Percentiles rank a stretch among this genome's conserved stretches.
phyloP scores from a whole-genome alignment of 2,888 invertebrate species.

The Pseudococcus longispinus region DNA sequence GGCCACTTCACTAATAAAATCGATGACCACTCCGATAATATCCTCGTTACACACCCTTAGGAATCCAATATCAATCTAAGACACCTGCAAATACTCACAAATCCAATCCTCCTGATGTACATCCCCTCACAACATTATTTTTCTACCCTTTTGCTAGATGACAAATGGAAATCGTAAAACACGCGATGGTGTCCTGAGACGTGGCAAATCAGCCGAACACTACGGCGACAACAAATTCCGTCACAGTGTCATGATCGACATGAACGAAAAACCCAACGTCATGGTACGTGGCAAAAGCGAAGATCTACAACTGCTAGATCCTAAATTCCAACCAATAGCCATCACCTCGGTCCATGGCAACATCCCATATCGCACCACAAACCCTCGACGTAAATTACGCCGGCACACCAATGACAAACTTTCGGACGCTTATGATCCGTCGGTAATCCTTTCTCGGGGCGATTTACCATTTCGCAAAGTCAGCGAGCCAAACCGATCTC shows the following conservation, averaged over 20 bases:
- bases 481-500: constrained; percentile 51
- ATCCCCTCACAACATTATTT: neutral
- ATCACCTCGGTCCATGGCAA: constrained; percentile 78
- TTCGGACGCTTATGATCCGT: constrained; percentile 71
- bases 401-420: constrained; percentile 67
- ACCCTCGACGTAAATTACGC: constrained; percentile 74
- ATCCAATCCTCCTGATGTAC: neutral
- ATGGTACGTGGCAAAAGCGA: constrained; percentile 60
- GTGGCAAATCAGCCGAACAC: constrained; percentile 78
- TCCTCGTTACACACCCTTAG: neutral
- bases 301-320: constrained; percentile 63
- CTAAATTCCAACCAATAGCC: constrained; percentile 70
- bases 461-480: constrained; percentile 60
- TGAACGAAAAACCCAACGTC: constrained; percentile 60
- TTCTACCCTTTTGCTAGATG: constrained; percentile 61
- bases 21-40: neutral
- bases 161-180: constrained; percentile 63
- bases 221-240: constrained; percentile 71
- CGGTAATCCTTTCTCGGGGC: constrained; percentile 60
- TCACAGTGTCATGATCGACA: constrained; percentile 63
- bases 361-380: constrained; percentile 74
- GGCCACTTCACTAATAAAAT: neutral
- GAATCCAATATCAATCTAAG: neutral
- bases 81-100: neutral
- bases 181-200: constrained; percentile 65